Evolutionary conservation across 2,113 vertebrate genomes (phyloP).

Genomic region (Rhinogobius similis): DNA sequence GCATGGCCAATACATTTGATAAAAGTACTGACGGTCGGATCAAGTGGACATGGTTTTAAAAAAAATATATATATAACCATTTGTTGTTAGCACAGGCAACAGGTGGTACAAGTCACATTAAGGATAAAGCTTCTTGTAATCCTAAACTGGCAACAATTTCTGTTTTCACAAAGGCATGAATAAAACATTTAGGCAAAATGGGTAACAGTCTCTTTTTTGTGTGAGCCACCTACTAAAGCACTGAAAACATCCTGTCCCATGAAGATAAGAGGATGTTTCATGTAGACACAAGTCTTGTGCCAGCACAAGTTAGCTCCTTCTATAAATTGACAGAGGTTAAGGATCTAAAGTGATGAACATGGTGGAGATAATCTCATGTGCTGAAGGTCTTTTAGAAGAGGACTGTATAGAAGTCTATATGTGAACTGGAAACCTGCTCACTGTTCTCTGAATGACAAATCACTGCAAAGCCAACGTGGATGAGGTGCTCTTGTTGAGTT

Average conservation of each 20-base stretch:
- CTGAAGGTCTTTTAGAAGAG: conserved; percentile 15
- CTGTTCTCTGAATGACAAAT: conserved; percentile 15
- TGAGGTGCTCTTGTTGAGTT: conserved; percentile 29
- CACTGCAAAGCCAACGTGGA: neutral
- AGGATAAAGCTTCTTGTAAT: neutral
- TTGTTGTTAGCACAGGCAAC: neutral
- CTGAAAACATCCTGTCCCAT: neutral
- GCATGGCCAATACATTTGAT: no score
- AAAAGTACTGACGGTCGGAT: no score
- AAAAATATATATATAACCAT: no score
- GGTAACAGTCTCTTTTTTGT: neutral
- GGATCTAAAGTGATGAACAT: neutral
- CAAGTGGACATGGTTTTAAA: no score
- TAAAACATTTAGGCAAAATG: neutral
- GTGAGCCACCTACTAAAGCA: neutral
- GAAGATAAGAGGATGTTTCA: neutral
- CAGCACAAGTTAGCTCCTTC: neutral
- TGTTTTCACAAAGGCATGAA: neutral
- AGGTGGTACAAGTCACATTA: neutral
- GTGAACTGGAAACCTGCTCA: conserved; percentile 2
- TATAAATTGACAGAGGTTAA: neutral
- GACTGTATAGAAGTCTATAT: conserved; percentile 11
- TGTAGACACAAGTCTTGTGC: neutral
- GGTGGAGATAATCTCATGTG: conserved; percentile 17
- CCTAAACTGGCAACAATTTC: neutral